Evolutionary conservation across 2,797 vertebrate species (phyloP), one percentile per base, ranked within the genome.

Genomic region (Nasua narica): DNA sequence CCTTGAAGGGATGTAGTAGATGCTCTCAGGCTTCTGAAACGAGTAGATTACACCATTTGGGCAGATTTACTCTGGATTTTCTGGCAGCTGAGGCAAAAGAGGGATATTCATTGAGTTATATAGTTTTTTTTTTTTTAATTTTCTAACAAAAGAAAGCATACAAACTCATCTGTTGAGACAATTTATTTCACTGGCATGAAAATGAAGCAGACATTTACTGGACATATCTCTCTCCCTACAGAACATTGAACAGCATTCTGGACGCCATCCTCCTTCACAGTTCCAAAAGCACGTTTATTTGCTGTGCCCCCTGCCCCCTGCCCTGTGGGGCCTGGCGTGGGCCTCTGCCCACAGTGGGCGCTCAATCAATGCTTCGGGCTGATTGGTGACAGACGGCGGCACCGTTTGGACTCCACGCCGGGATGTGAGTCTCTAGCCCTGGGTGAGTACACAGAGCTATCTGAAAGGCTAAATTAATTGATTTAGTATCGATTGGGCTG

Each of bases 381-480:
- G 95, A 96, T 96, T 96, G 96, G 87, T 40, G 52, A 91, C 32
- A 4, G 16, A 50, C 18, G 11, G 50, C 48, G 14, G 85, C 87
- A 35, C 56, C 0, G 16, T 92, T 96, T 97, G 67, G 85, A 96
- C 62, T 96, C 84, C 96, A 79, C 56, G 19, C 94, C 50, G 78
- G 93, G 92, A 60, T 1, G 27, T 1, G 4, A 82, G 76, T 72
- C 52, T 88, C 29, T 87, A 87, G 76, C 72, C 87, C 81, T 83
- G 94, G 96, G 54, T 94, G 84, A 97, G 84, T 87, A 43, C 85
- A 86, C 3, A 0, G 62, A 93, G 87, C 56, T 93, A 74, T 97
- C 96, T 94, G 96, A 94, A 97, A 94, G 74, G 62, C 85, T 96
- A 97, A 94, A 93, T 96, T 88, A 97, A 97, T 96, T 92, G 91